Percentiles rank a stretch among this genome's conserved stretches.
These are phyloP conservation scores for Manacus vitellinus DNA, from an alignment of 2,113 vertebrate species.

Conservation along the genomic window DNA sequence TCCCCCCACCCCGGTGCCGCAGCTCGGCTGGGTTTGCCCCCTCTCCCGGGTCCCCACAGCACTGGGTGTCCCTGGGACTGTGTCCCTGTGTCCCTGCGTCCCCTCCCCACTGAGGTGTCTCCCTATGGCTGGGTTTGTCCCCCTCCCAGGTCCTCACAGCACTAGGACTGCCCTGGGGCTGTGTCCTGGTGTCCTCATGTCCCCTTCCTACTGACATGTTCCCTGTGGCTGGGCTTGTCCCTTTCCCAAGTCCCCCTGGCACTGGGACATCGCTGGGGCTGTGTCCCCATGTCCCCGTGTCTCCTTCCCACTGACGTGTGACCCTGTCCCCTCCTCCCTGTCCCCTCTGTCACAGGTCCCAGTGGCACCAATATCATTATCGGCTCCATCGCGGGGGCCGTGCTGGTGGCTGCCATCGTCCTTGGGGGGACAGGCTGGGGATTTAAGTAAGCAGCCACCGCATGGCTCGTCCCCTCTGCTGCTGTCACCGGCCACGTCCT, in stretches of 20 bases:
- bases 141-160: background rate
- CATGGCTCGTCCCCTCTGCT: constrained; percentile 68
- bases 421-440: constrained; percentile 98
- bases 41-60: background rate
- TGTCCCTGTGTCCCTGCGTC: background rate
- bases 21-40: background rate
- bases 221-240: background rate
- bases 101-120: background rate
- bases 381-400: constrained; percentile 95
- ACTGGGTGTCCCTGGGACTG: background rate
- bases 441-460: constrained; percentile 92
- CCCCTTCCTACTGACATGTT: background rate
- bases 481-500: background rate
- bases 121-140: constrained; percentile 35
- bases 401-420: constrained; percentile 97
- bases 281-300: background rate
- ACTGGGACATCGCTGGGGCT: background rate
- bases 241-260: background rate
- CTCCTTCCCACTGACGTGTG: background rate
- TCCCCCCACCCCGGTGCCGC: fast-evolving
- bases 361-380: constrained; percentile 99
- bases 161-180: background rate
- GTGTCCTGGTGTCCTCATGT: background rate
- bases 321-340: constrained; percentile 63
- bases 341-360: constrained; percentile 87